These are phyloP conservation scores for Junonia oenone DNA, from an alignment of 2,888 invertebrate genomes.

Conservation along the genomic window DNA sequence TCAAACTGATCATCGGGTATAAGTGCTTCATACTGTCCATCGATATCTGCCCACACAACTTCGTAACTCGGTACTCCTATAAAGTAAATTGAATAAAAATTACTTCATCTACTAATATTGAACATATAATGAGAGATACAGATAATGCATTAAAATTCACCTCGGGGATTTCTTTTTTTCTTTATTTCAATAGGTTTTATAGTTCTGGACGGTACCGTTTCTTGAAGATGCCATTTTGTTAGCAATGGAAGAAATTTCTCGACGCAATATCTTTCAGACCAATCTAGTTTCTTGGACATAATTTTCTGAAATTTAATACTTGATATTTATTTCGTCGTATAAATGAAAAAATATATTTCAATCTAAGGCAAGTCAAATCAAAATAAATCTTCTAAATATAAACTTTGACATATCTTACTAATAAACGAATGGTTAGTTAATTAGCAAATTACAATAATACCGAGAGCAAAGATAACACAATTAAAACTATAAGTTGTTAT, in stretches of 20 bases:
- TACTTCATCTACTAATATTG: too few species aligned
- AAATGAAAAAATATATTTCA: too few species aligned
- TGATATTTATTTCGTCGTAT: too few species aligned
- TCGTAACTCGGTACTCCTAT: slow-evolving; percentile 86
- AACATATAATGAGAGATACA: too few species aligned
- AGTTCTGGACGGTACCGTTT: slow-evolving; percentile 49
- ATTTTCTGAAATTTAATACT: slow-evolving; percentile 84
- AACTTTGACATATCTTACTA: too few species aligned
- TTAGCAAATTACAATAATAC: neutral
- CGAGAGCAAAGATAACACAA: slow-evolving; percentile 4
- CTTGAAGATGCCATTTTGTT: slow-evolving; percentile 86
- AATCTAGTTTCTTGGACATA: slow-evolving; percentile 82
- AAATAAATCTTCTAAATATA: too few species aligned
- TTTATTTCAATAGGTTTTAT: slow-evolving; percentile 55
- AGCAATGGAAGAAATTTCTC: slow-evolving; percentile 87
- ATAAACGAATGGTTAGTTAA: neutral
- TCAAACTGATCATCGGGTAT: slow-evolving; percentile 81
- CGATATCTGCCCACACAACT: slow-evolving; percentile 83
- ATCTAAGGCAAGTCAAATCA: too few species aligned
- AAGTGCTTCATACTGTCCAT: slow-evolving; percentile 76
- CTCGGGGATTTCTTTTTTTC: slow-evolving; percentile 74
- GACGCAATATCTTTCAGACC: slow-evolving; percentile 87
- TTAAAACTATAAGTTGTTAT: slow-evolving; percentile 18
- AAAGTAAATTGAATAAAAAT: too few species aligned
- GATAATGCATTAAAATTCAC: slow-evolving; percentile 42